Percentiles rank a stretch among this genome's conserved stretches.
phyloP scores from a whole-genome alignment of 2,797 vertebrate species.

The Natrix natrix region DNA sequence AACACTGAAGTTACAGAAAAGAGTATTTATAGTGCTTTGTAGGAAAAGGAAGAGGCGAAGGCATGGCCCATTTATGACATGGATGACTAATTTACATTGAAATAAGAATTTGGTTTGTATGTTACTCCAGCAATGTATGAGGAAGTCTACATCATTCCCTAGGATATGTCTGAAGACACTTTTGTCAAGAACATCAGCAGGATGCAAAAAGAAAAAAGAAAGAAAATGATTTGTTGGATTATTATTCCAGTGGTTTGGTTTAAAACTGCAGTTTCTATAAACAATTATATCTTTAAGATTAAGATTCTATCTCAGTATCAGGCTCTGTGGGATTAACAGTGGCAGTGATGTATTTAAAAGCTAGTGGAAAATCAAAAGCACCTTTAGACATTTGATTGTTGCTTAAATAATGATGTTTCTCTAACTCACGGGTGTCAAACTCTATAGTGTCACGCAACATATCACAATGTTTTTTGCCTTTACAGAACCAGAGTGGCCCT shows the following conservation, averaged over 20 bases:
- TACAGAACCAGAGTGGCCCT: too few species aligned
- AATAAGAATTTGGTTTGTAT: slow-evolving; percentile 50
- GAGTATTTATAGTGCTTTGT: slow-evolving; percentile 68
- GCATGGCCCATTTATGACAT: slow-evolving; percentile 29
- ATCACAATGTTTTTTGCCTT: too few species aligned
- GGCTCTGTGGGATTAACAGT: background rate
- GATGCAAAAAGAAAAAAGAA: background rate
- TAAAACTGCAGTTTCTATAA: background rate
- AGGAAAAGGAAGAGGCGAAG: slow-evolving; percentile 35
- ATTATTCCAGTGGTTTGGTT: slow-evolving; percentile 8
- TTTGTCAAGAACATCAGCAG: background rate
- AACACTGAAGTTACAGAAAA: slow-evolving; percentile 61
- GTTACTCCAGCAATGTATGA: background rate
- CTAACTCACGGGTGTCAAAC: too few species aligned
- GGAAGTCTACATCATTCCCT: slow-evolving; percentile 10
- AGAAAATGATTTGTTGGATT: background rate
- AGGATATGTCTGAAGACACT: fast-evolving
- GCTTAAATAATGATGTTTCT: background rate
- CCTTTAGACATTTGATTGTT: background rate
- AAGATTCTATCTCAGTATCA: background rate
- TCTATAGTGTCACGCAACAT: too few species aligned
- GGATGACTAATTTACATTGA: slow-evolving; percentile 64
- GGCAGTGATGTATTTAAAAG: background rate
- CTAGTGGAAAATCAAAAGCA: slow-evolving; percentile 36
- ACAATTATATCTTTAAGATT: background rate